These are phyloP conservation scores for Prietella phreatophila DNA, from an alignment of 2,113 vertebrate genomes.

Conservation along the genomic window DNA sequence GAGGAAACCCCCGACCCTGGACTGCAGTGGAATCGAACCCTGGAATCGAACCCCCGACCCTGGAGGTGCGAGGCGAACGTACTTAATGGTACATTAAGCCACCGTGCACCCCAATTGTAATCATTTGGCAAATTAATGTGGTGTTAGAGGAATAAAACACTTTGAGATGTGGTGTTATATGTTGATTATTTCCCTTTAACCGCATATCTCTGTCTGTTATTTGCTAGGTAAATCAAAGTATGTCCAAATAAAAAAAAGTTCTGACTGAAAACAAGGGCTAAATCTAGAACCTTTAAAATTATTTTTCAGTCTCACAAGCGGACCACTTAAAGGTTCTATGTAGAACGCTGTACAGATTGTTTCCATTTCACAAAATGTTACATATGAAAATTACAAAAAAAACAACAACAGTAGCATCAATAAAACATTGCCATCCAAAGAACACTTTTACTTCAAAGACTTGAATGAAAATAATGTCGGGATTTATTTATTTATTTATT, in stretches of 20 bases:
- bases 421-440: neutral
- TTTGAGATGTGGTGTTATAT: neutral
- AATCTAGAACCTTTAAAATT: neutral
- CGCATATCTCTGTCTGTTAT: neutral
- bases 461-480: neutral
- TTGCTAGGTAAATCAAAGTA: neutral
- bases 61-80: too few species aligned
- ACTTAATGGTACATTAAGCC: too few species aligned
- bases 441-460: neutral
- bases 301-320: neutral
- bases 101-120: too few species aligned
- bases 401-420: too few species aligned
- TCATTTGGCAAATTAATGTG: neutral
- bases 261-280: neutral
- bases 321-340: neutral
- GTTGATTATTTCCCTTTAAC: neutral
- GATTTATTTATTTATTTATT: neutral
- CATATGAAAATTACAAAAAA: neutral
- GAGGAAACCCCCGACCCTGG: too few species aligned
- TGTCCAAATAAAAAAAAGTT: too few species aligned
- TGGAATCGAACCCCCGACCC: too few species aligned
- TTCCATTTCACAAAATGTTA: neutral
- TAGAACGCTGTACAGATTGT: neutral
- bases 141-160: neutral
- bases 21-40: too few species aligned